phyloP scores from a whole-genome alignment of 2,797 vertebrate genomes.

The Diplodus sargus region DNA sequence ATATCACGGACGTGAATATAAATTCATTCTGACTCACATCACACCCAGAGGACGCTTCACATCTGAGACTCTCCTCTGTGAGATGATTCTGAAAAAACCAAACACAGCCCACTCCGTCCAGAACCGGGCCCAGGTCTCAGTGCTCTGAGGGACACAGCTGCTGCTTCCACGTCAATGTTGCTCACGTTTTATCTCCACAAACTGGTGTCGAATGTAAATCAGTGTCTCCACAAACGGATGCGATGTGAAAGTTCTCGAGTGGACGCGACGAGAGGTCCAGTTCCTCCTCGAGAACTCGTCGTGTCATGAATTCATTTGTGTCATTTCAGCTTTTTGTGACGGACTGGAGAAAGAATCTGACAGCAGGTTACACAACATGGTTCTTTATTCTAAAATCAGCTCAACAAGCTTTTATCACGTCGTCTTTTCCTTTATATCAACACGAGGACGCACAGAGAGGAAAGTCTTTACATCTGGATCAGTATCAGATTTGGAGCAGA shows the following conservation, averaged over 20 bases:
- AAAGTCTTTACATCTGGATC: background rate
- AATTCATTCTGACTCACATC: too few relatives aligned
- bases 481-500: background rate
- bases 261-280: slow-evolving; percentile 3
- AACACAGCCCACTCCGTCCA: too few relatives aligned
- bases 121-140: too few relatives aligned
- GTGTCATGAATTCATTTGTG: slow-evolving; percentile 4
- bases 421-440: background rate
- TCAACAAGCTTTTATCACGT: background rate
- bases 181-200: slow-evolving; percentile 4
- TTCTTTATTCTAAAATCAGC: background rate
- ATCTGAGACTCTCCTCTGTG: too few relatives aligned
- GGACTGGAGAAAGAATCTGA: background rate
- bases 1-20: too few relatives aligned
- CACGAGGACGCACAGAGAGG: too few relatives aligned
- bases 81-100: too few relatives aligned
- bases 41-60: too few relatives aligned
- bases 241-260: slow-evolving; percentile 15
- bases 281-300: background rate
- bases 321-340: too few relatives aligned
- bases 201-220: background rate
- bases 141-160: slow-evolving; percentile 7
- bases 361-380: background rate
- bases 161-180: slow-evolving; percentile 27
- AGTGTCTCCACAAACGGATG: slow-evolving; percentile 11